Conservation (phyloP, 2,113 vertebrate genomes). For the Uria aalge region DNA sequence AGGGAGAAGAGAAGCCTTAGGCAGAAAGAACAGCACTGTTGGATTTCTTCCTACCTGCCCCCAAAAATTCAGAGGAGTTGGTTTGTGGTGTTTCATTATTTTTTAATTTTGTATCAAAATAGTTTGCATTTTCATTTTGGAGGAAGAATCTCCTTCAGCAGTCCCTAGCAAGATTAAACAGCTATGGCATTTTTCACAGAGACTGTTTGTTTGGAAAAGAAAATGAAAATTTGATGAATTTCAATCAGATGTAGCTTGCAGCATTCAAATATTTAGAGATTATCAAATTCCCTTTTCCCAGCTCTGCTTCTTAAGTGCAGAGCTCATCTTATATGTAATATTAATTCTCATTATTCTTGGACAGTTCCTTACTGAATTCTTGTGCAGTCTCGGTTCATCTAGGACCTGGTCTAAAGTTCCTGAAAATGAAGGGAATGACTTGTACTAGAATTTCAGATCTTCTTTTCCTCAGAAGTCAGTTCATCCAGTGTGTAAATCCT, state of each 20-base stretch:
- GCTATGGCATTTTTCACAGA: constrained; percentile 16
- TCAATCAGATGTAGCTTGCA: constrained; percentile 42
- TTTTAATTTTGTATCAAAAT: background rate
- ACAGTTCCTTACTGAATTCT: background rate
- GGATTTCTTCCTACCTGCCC: background rate
- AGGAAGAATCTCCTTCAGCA: background rate
- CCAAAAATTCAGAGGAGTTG: background rate
- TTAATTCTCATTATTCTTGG: constrained; percentile 41
- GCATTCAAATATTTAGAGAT: constrained; percentile 60
- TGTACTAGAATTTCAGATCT: background rate
- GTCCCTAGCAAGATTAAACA: constrained; percentile 10
- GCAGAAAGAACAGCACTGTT: background rate
- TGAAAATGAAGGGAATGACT: background rate
- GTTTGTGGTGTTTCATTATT: background rate
- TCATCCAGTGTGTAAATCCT: background rate
- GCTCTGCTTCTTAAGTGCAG: constrained; percentile 25
- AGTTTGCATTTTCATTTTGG: constrained; percentile 21
- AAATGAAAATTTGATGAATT: constrained; percentile 59
- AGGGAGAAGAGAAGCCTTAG: background rate
- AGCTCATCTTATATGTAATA: constrained; percentile 20
- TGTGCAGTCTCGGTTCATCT: background rate
- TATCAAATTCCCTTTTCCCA: constrained; percentile 38
- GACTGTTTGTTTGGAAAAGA: constrained; percentile 54
- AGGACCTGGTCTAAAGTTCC: background rate
- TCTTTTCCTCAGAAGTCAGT: background rate